Base-by-base conservation (phyloP, 2,113 vertebrate genomes). In the Seriola aureovittata region DNA sequence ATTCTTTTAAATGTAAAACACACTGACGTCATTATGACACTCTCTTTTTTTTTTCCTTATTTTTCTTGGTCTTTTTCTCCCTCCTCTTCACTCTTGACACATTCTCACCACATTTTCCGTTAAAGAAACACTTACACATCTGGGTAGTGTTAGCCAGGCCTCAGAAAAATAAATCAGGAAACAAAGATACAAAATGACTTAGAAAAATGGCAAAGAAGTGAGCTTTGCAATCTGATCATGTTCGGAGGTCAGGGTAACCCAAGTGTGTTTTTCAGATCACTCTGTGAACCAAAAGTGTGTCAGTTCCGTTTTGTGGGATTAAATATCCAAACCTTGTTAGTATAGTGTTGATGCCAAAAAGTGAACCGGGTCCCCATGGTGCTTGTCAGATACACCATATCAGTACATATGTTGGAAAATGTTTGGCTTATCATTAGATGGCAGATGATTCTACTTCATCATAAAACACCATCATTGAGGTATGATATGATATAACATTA, bases 131-230 rank as follows among this genome's bases (percentile, higher is more conserved):
- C 74, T 83, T 17, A 46, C 73, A 92, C 89, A 92, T 93, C 89
- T 93, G 93, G 88, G 67, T 70, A 66, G 58, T 75, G 78, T 92
- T 93, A 92, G 73, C 46, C 32, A 74, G 67, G 67, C 85, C 78
- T 88, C 78, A 72, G 57, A 86, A 86, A 87, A 84, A 94, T 78
- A 90, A 92, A 92, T 90, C 80, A 81, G 58, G 82, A 88, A 70
- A 90, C 46, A 71, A 74, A 71, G 83, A 83, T 71, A 89, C 32
- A 76, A 88, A 78, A 79, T 77, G 63, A 70, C 17, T 5, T 71
- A 73, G 52, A 86, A 64, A 55, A 71, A 88, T 78, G 66, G 40
- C 48, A 76, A 82, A 85, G 40, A 78, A 64, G 1, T 71, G 42
- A 80, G 71, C 60, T 65, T 68, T 89, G 82, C 77, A 92, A 87